A percentile compares a stretch with the other conserved stretches of the same genome.
Evolutionary conservation across 1,140 invertebrate species (phyloP).

Genomic region (Aphidius gifuensis): DNA sequence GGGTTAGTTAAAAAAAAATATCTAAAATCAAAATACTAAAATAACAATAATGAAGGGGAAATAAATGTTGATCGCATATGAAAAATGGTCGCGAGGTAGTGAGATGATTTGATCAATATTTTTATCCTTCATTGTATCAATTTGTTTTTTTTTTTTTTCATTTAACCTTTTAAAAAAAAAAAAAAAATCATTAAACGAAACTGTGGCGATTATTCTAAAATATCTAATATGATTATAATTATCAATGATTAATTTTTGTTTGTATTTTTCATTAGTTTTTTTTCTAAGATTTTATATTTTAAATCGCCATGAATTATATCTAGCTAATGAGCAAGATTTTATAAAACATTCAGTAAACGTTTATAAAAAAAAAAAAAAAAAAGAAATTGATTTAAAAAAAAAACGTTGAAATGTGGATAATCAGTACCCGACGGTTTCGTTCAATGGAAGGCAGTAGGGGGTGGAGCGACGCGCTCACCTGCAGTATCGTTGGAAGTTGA

Average conservation of each 20-base stretch:
- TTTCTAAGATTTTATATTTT: too few species aligned
- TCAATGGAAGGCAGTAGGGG: slow-evolving; percentile 54
- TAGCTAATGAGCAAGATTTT: too few species aligned
- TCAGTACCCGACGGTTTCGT: slow-evolving; percentile 32
- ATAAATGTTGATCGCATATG: not conserved
- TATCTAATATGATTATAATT: too few species aligned
- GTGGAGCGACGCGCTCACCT: slow-evolving; percentile 56
- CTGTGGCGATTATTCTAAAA: not conserved
- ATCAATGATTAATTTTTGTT: too few species aligned
- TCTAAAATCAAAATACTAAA: not conserved
- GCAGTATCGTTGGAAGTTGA: slow-evolving; percentile 51
- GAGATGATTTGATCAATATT: too few species aligned
- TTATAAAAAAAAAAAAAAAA: not conserved
- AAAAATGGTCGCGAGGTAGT: too few species aligned
- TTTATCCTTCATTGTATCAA: too few species aligned
- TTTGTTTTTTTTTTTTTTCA: not conserved
- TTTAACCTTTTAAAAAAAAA: not conserved
- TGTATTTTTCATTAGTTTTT: too few species aligned
- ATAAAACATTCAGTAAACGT: too few species aligned
- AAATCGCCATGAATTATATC: too few species aligned
- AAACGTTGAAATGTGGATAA: slow-evolving; percentile 27
- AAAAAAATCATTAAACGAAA: slow-evolving; percentile 11
- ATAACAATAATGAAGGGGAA: slow-evolving; percentile 3
- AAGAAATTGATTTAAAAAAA: not conserved
- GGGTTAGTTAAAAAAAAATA: too few species aligned